Conservation (phyloP, 35 echinoderm and acorn worm genomes). For the Holothuria glaberrima region DNA sequence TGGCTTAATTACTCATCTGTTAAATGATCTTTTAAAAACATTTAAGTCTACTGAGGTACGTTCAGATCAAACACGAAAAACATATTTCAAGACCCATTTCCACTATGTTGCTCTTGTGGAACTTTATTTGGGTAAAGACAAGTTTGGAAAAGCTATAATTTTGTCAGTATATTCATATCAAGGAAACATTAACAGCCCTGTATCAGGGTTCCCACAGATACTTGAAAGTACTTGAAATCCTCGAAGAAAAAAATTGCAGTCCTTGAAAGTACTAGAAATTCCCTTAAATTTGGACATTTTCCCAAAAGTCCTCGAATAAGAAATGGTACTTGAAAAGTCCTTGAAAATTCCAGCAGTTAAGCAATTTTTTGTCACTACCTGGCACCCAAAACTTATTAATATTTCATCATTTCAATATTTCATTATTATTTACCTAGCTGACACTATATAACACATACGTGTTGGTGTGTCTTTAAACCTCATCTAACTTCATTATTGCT, state of each 20-base stretch:
- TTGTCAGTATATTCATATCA: slow-evolving; percentile 48
- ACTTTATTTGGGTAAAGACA: slow-evolving; percentile 19
- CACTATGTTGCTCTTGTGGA: not conserved
- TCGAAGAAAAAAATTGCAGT: not conserved
- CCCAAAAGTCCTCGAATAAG: not conserved
- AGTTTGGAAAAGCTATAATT: not conserved
- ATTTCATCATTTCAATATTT: too few relatives aligned
- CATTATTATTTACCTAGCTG: too few relatives aligned
- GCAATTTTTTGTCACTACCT: not conserved
- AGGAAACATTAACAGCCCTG: slow-evolving; percentile 35
- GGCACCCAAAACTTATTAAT: not conserved
- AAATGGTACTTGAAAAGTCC: slow-evolving; percentile 12
- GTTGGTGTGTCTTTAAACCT: too few relatives aligned
- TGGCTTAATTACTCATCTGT: slow-evolving; percentile 8
- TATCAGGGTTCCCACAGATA: not conserved
- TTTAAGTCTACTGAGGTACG: not conserved
- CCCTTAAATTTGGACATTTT: slow-evolving; percentile 11
- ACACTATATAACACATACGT: too few relatives aligned
- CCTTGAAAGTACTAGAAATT: slow-evolving; percentile 12
- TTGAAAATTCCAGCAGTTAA: not conserved
- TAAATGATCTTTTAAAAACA: slow-evolving; percentile 18
- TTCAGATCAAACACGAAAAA: slow-evolving; percentile 46
- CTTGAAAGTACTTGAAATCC: not conserved
- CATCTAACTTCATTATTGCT: not conserved
- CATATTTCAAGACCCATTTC: slow-evolving; percentile 31